Evolutionary conservation across 1,140 invertebrate genomes (phyloP), one percentile per base, ranked within the genome.

Genomic region (Pseudomyrmex gracilis): DNA sequence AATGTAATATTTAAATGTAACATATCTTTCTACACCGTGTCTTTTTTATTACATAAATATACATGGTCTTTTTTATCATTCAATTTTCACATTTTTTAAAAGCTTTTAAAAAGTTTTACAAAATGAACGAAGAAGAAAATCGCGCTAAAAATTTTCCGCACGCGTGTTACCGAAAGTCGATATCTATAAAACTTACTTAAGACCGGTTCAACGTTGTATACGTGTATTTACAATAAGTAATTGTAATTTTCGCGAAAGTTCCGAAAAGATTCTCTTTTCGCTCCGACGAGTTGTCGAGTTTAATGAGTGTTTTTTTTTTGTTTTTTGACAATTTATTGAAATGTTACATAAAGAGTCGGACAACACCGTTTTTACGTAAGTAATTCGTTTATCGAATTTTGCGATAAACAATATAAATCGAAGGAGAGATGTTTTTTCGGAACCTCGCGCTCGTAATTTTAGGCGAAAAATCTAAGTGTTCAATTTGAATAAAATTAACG

Each of bases 191-290:
- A 63, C 13, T 49, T 22, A 45, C 45, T 53, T 43, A 34, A 53
- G 45, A 85, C 66, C 76, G 67, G 67, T 60, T 34, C 47, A 73
- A 51, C 49, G 7, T 24, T 12, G 66, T 68, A 34, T 53, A 24
- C 17, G 74, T 64, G 51, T 53, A 60, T 83, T 74, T 76, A 83
- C 43, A 15, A 71, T 82, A 85, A 45, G 34, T 53, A 61, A 60
- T 43, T 80, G 57, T 73, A 82, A 82, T 73, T 60, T 68, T 73
- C 22, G 24, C 47, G 51, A 77, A 77, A 67, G 61, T 67, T 77
- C 24, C 47, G 73, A 76, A 66, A 66, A 76, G n/a, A 4, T 53
- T 66, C 45, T 20, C 2, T 53, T 66, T 22, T 20, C 2, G 17
- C 24, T 4, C 12, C 2, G 9, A 73, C 7, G 13, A 20, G 34